Percentiles rank a stretch among this genome's conserved stretches.
Conservation (phyloP, 2,113 vertebrate species). For the Toxostoma redivivum region DNA sequence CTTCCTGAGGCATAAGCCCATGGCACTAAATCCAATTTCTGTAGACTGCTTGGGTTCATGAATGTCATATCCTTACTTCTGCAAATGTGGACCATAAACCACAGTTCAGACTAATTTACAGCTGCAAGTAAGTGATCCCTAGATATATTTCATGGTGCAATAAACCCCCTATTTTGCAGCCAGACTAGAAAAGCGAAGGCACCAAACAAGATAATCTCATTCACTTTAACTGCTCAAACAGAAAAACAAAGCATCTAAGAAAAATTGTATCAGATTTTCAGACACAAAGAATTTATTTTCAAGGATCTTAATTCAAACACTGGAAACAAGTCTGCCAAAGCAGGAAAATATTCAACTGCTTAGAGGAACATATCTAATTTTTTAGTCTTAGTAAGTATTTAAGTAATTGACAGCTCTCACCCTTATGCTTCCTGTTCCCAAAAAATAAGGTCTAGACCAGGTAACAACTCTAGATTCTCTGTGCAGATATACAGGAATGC, state of each 20-base stretch:
- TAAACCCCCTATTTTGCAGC: background rate
- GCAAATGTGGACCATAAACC: background rate
- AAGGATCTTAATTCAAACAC: background rate
- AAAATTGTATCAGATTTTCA: background rate
- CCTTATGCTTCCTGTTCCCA: slow-evolving; percentile 98
- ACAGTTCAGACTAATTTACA: background rate
- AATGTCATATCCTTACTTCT: background rate
- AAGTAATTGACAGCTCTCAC: slow-evolving; percentile 68
- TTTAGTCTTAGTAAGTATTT: background rate
- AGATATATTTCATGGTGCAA: background rate
- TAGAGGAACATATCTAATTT: background rate
- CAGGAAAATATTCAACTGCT: background rate
- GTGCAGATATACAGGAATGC: slow-evolving; percentile 98
- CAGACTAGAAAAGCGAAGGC: background rate
- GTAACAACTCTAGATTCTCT: slow-evolving; percentile 97
- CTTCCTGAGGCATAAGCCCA: background rate
- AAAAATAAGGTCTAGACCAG: slow-evolving; percentile 98
- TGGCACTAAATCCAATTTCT: background rate
- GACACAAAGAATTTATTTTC: background rate
- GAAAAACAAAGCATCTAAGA: background rate
- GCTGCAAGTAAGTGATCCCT: background rate
- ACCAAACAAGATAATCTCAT: background rate
- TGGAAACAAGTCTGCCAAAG: background rate
- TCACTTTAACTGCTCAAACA: background rate
- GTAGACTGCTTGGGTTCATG: background rate